Evolutionary conservation across 1,140 invertebrate genomes (phyloP).

Genomic region (Zaprionus kolodkinae): DNA sequence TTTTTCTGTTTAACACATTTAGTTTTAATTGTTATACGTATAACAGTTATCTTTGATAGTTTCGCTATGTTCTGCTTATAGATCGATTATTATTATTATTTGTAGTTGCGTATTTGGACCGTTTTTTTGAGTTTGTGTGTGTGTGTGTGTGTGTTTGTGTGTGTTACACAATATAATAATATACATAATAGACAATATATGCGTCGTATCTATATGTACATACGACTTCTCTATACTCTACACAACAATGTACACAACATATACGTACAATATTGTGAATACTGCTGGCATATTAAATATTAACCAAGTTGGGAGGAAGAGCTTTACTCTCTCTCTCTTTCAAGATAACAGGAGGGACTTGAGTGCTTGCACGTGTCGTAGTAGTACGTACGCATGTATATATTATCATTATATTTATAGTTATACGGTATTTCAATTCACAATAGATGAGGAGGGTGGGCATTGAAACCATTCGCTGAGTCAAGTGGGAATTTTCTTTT

Average conservation of each 20-base stretch:
- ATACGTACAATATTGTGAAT: constrained; percentile 19
- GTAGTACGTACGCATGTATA: neutral
- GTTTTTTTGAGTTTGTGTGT: constrained; percentile 44
- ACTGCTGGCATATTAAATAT: constrained; percentile 39
- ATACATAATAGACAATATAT: constrained; percentile 31
- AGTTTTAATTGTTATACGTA: constrained; percentile 20
- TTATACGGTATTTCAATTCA: constrained; percentile 11
- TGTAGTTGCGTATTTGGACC: constrained; percentile 78
- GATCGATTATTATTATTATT: constrained; percentile 56
- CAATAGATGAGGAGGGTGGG: constrained; percentile 30
- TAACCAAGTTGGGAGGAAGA: constrained; percentile 4
- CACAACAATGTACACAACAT: constrained; percentile 30
- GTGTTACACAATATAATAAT: constrained; percentile 62
- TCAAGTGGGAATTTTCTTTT: constrained; percentile 38
- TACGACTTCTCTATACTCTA: constrained; percentile 28
- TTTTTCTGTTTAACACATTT: constrained; percentile 11
- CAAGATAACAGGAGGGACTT: constrained; percentile 34
- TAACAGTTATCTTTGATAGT: constrained; percentile 27
- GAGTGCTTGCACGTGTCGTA: neutral
- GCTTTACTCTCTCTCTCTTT: neutral
- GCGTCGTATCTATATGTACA: constrained; percentile 9
- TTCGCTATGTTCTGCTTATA: constrained; percentile 10
- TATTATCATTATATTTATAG: neutral
- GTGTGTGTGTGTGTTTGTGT: neutral
- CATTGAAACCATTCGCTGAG: constrained; percentile 70